phyloP scores from a whole-genome alignment of 2,113 vertebrate genomes.

The Equus przewalskii region DNA sequence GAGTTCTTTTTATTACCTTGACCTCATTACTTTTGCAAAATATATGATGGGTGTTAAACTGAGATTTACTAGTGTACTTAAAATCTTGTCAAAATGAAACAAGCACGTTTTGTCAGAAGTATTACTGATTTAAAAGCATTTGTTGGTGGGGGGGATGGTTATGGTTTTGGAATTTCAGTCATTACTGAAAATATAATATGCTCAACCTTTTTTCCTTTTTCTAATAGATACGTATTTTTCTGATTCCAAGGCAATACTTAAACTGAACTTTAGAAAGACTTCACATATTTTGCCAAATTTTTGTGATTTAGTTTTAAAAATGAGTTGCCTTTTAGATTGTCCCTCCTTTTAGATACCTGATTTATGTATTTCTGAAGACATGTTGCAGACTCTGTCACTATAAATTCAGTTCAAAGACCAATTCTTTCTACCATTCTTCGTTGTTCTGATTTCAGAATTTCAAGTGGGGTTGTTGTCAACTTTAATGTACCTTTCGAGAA shows the following conservation, averaged over 20 bases:
- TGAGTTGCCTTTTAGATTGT: background rate
- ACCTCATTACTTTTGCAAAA: slow-evolving; percentile 70
- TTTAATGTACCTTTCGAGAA: slow-evolving; percentile 61
- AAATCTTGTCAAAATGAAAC: slow-evolving; percentile 74
- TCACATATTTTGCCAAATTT: slow-evolving; percentile 46
- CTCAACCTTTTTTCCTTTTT: background rate
- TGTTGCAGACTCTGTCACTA: background rate
- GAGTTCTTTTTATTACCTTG: slow-evolving; percentile 63
- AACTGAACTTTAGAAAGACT: background rate
- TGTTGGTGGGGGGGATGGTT: background rate
- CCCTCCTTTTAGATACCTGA: background rate
- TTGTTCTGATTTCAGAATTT: slow-evolving; percentile 47
- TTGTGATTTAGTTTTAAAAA: slow-evolving; percentile 38
- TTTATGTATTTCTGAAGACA: background rate
- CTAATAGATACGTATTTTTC: slow-evolving; percentile 39
- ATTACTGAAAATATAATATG: slow-evolving; percentile 68
- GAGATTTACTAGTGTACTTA: slow-evolving; percentile 71
- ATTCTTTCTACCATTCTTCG: background rate
- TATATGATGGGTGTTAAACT: slow-evolving; percentile 48
- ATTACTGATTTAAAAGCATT: slow-evolving; percentile 36
- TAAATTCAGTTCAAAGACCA: background rate
- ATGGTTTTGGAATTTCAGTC: slow-evolving; percentile 45
- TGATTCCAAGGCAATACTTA: background rate
- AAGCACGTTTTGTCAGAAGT: slow-evolving; percentile 32
- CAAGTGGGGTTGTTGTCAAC: slow-evolving; percentile 41